Conservation (phyloP, 2,797 vertebrate species). For the Bradypodion pumilum region DNA sequence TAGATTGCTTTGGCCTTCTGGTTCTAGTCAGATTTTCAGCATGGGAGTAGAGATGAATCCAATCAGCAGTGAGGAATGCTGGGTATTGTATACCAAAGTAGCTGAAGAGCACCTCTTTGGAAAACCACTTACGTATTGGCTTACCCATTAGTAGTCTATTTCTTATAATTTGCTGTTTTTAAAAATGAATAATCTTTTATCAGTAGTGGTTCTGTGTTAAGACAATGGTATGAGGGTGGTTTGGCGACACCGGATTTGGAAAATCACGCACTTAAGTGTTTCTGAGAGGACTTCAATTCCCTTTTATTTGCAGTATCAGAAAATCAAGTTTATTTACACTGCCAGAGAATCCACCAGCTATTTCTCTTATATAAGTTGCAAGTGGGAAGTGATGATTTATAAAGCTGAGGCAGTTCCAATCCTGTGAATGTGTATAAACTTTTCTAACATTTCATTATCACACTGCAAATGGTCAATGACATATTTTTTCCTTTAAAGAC, state of each 20-base stretch:
- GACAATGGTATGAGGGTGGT: not conserved
- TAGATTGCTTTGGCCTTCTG: not conserved
- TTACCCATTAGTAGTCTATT: not conserved
- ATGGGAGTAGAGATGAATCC: no score
- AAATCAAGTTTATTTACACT: not conserved
- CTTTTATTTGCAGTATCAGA: not conserved
- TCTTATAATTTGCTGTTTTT: not conserved
- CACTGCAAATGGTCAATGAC: not conserved
- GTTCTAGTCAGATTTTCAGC: not conserved
- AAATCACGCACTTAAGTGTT: not conserved
- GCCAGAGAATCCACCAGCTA: not conserved
- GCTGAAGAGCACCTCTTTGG: not conserved
- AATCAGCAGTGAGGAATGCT: not conserved
- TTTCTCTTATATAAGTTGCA: not conserved
- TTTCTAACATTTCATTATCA: not conserved
- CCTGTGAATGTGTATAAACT: not conserved
- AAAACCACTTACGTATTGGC: not conserved
- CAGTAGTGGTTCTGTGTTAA: not conserved
- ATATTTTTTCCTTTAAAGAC: not conserved
- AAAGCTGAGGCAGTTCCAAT: not conserved
- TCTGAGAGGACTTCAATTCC: not conserved
- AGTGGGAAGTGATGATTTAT: not conserved
- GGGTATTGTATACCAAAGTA: not conserved
- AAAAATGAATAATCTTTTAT: not conserved
- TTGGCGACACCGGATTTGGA: not conserved